Base-by-base conservation (phyloP, 2,888 invertebrate genomes). In the Cryptops parisi region DNA sequence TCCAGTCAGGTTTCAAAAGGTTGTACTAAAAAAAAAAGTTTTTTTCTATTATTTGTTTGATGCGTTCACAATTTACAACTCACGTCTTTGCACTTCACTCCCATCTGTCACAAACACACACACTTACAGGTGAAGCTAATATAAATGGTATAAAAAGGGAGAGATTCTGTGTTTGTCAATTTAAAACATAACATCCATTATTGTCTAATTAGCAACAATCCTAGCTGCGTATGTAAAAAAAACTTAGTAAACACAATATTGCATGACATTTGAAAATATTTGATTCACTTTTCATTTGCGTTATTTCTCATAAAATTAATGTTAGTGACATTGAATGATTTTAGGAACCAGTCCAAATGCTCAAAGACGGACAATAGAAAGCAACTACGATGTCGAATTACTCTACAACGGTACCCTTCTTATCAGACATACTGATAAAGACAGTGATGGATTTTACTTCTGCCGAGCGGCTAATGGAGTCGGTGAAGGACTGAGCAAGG, bases 391-490 rank as follows among this genome's bases (percentile, higher is more conserved):
- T 66, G 87, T 90, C 57, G 86, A 85, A 72, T 87, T 90, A 47
- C 60, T 64, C 24, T 90, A 90, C 71, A 93, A 96, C 67, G 96
- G 94, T 60, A 90, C 90, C 52, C 75, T 96, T 57, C 78, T 83
- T 55, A 84, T 96, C 64, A 79, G 82, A 63, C 87, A 90, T 64
- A 90, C 93, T 60, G 86, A 86, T 68, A 91, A 91, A 72, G 83
- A 81, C 21, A 91, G 93, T 66, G 89, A 91, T 72, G 93, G 93
- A 21, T 89, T 89, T 67, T 94, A 93, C 69, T 74, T 94, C 41
- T 96, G 96, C 68, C 91, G 93, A 72, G 91, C 93, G 55, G 88
- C 87, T 47, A 96, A 96, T 70, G 89, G 90, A 62, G 91, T 94
- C 63, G 93, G 93, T 56, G 87, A 90, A 57, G 93, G 90, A 64